These are phyloP conservation scores for Eurytoma adleriae DNA, from an alignment of 2,888 invertebrate genomes.

Conservation along the genomic window DNA sequence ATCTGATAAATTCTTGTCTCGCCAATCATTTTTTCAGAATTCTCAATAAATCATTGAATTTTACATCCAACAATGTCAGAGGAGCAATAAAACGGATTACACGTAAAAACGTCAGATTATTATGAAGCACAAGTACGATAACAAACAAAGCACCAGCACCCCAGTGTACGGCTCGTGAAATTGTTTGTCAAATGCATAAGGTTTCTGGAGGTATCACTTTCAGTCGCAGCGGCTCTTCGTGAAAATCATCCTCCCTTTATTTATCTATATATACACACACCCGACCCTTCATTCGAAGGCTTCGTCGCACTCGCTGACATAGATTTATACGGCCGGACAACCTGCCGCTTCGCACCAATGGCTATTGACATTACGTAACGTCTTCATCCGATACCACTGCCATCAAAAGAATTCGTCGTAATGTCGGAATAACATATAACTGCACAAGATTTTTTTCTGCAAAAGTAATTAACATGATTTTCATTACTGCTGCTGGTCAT, in stretches of 20 bases:
- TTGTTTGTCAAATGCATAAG: conserved; percentile 10
- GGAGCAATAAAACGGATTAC: too few species aligned
- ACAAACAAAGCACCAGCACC: not conserved
- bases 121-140: not conserved
- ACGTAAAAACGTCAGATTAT: too few species aligned
- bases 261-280: conserved; percentile 47
- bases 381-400: not conserved
- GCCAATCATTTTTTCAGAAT: too few species aligned
- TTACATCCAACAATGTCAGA: too few species aligned
- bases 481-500: too few species aligned
- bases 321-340: conserved; percentile 45
- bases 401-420: not conserved
- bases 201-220: conserved; percentile 17
- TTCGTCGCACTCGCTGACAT: conserved; percentile 53
- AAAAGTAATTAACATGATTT: too few species aligned
- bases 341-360: not conserved
- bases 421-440: too few species aligned
- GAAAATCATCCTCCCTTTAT: conserved; percentile 23
- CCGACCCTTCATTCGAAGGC: conserved; percentile 2
- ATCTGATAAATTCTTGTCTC: too few species aligned
- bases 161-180: not conserved
- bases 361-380: conserved; percentile 7
- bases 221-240: not conserved
- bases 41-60: too few species aligned
- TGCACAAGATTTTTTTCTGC: too few species aligned